Percentiles rank a stretch among this genome's conserved stretches.
Conservation (phyloP, 2,797 vertebrate genomes). For the Sus cebifrons region DNA sequence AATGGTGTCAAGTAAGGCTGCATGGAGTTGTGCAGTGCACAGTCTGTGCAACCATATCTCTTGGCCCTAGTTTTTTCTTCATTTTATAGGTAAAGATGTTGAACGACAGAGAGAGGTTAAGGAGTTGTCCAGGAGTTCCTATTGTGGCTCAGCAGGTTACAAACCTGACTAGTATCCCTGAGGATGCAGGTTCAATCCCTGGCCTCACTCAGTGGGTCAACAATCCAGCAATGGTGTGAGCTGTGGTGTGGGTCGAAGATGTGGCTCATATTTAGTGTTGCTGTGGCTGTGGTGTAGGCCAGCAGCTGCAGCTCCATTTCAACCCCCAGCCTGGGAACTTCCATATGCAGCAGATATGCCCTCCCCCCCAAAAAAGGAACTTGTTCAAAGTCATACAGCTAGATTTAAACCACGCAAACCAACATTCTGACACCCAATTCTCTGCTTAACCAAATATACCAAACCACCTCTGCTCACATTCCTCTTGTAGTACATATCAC, state of each 20-base stretch:
- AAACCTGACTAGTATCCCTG: too few species aligned
- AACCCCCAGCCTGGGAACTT: too few species aligned
- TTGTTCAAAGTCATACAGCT: neutral
- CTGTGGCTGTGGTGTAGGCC: too few species aligned
- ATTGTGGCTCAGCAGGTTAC: too few species aligned
- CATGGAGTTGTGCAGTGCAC: neutral
- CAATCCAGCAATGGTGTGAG: too few species aligned
- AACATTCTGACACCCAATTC: neutral
- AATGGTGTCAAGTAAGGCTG: neutral
- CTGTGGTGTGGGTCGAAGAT: too few species aligned
- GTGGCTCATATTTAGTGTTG: too few species aligned
- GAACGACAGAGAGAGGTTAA: slow-evolving; percentile 8
- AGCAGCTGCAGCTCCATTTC: too few species aligned
- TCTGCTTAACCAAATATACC: neutral
- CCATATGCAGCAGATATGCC: too few species aligned
- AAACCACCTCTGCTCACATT: neutral
- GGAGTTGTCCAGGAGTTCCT: neutral
- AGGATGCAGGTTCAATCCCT: too few species aligned
- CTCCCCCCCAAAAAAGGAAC: neutral
- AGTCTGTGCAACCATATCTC: neutral
- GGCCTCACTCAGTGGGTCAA: too few species aligned
- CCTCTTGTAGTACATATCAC: neutral
- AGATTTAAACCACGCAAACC: neutral
- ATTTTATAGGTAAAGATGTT: neutral
- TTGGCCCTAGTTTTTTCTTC: neutral